Evolutionary conservation across 2,888 invertebrate genomes (phyloP).

Genomic region (Hypselothyrea guttata): DNA sequence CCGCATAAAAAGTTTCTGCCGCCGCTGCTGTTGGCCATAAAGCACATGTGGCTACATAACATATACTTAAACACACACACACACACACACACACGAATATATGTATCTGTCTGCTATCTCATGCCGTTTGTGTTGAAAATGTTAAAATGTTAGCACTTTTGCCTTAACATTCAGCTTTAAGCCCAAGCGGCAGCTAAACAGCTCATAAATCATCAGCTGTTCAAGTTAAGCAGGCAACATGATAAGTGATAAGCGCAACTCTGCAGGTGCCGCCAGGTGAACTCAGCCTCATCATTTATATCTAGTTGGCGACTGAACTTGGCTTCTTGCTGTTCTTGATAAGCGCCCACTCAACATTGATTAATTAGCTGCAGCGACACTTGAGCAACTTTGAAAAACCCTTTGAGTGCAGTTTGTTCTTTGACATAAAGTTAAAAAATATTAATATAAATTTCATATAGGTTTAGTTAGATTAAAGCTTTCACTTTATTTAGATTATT

Average conservation of each 20-base stretch:
- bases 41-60: slow-evolving; percentile 65
- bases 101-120: slow-evolving; percentile 4
- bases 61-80: slow-evolving; percentile 19
- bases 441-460: too few relatives aligned
- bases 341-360: slow-evolving; percentile 33
- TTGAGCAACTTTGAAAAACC: neutral
- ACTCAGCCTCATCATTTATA: slow-evolving; percentile 47
- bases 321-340: slow-evolving; percentile 33
- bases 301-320: slow-evolving; percentile 19
- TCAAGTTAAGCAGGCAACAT: slow-evolving; percentile 54
- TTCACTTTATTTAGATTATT: too few relatives aligned
- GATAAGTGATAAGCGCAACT: slow-evolving; percentile 54
- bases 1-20: slow-evolving; percentile 40
- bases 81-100: slow-evolving; percentile 4
- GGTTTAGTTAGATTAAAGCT: too few relatives aligned
- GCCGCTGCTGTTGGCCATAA: slow-evolving; percentile 50
- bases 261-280: slow-evolving; percentile 35
- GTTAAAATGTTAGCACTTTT: slow-evolving; percentile 38
- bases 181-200: slow-evolving; percentile 19
- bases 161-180: too few relatives aligned
- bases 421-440: too few relatives aligned
- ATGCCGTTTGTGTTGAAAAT: slow-evolving; percentile 41
- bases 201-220: slow-evolving; percentile 62
- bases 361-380: slow-evolving; percentile 48
- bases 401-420: too few relatives aligned